A percentile compares a stretch with the other conserved stretches of the same genome.
These are phyloP conservation scores for Rutpela maculata DNA, from an alignment of 2,888 invertebrate genomes.

Conservation along the genomic window DNA sequence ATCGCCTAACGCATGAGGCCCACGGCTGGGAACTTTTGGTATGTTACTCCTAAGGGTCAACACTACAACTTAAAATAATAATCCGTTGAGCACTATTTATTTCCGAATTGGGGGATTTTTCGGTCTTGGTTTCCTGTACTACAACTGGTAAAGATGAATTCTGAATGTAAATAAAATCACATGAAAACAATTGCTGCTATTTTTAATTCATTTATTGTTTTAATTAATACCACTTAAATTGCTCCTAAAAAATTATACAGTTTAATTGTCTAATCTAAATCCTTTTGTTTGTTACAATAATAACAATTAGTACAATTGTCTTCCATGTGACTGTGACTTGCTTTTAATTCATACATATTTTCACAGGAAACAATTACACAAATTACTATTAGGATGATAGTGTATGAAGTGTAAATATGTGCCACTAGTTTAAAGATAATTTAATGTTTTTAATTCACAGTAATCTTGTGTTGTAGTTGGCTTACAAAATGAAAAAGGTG, in stretches of 20 bases:
- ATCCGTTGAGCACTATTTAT: no score
- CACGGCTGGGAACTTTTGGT: no score
- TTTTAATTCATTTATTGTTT: neutral
- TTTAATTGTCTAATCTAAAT: conserved; percentile 8
- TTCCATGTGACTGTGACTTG: neutral
- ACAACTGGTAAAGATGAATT: no score
- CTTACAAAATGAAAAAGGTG: no score
- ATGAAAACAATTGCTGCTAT: neutral
- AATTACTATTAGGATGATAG: conserved; percentile 8
- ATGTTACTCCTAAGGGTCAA: no score
- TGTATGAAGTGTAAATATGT: neutral
- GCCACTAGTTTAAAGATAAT: neutral
- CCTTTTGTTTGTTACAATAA: conserved; percentile 12
- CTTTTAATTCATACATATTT: neutral
- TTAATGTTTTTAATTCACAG: neutral
- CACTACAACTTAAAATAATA: no score
- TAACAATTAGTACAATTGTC: neutral
- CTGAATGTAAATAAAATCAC: neutral
- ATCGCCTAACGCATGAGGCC: no score
- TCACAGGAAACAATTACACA: conserved; percentile 11
- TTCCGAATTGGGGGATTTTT: no score
- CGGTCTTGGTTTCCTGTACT: no score
- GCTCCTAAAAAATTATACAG: neutral
- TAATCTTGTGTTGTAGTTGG: neutral
- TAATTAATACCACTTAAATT: neutral